Base-by-base conservation (phyloP, 2,113 vertebrate species). In the Riparia riparia region DNA sequence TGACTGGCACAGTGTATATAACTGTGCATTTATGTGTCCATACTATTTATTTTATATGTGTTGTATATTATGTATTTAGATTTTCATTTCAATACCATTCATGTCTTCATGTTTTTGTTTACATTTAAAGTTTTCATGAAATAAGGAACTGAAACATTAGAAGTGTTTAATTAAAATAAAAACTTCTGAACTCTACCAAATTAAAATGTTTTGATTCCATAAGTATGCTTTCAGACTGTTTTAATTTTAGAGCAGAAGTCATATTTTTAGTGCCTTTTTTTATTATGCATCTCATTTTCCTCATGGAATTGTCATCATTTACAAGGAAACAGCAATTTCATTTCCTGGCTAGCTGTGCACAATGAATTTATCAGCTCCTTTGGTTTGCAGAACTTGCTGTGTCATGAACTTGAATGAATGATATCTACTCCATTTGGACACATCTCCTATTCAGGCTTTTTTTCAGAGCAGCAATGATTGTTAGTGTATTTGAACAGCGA, bases 261-360 rank as follows among this genome's bases (percentile, higher is more conserved):
- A 44, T 44, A 64, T 50, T 73, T 91, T 90, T 76, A 58, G 24
- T 82, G 42, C 29, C 18, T 66, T 70, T 80, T 91, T 54, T 39
- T 64, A 63, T 66, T 78, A 64, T 2, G 5, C 81, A 88, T 56
- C 65, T 10, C 42, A 71, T 90, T 94, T 77, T 80, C 41, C 28
- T 85, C 32, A 42, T 86, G 83, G 32, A 94, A 94, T 78, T 86
- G 39, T 66, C 64, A 93, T n/a, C 17, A 89, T 61, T 89, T 92
- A 44, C 31, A 86, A 83, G 49, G 51, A 73, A 90, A 60, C 3
- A 56, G 49, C 41, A 50, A 68, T 88, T 95, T 90, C 29, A 37
- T 9, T 57, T 94, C 41, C 68, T 54, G 86, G 31, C 68, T 90
- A 86, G 34, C 54, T 78, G 51, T 39, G 44, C 21, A 68, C 79